Percentiles rank a stretch among this genome's conserved stretches.
phyloP scores from a whole-genome alignment of 2,113 vertebrate species.

The Bagarius yarrelli region DNA sequence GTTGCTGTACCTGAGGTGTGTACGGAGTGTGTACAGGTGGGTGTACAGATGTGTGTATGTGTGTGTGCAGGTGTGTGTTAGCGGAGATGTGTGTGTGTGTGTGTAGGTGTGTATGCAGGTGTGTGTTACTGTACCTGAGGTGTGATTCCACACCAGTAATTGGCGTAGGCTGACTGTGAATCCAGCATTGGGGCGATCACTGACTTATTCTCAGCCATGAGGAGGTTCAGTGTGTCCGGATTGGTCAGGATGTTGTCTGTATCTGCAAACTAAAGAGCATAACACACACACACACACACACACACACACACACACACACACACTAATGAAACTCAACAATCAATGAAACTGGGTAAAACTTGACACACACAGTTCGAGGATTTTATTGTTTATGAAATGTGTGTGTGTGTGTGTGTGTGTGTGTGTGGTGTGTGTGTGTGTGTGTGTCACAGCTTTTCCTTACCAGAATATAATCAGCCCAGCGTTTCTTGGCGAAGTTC shows the following conservation, averaged over 20 bases:
- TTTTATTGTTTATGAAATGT: too few relatives aligned
- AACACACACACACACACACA: conserved; percentile 1
- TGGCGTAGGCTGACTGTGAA: conserved; percentile 92
- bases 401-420: too few relatives aligned
- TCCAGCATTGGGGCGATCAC: conserved; percentile 93
- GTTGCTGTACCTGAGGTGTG: too few relatives aligned
- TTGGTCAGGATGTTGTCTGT: conserved; percentile 92
- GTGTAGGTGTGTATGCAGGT: too few relatives aligned
- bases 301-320: conserved; percentile 6
- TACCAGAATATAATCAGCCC: conserved; percentile 92
- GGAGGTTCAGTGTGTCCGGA: conserved; percentile 80
- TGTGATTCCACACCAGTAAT: conserved; percentile 98
- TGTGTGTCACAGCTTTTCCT: not conserved
- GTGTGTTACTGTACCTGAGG: conserved; percentile 86
- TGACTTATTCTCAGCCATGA: conserved; percentile 82
- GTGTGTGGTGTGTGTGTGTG: not conserved
- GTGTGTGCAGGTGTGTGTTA: too few relatives aligned
- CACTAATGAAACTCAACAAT: not conserved
- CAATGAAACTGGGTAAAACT: not conserved
- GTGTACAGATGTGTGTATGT: too few relatives aligned
- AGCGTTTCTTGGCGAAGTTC: conserved; percentile 79
- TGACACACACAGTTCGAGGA: too few relatives aligned
- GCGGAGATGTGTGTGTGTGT: too few relatives aligned
- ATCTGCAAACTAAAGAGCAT: conserved; percentile 79
- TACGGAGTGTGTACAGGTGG: too few relatives aligned